Evolutionary conservation across 2,113 vertebrate species (phyloP).

Genomic region (Sinocyclocheilus maitianheensis): DNA sequence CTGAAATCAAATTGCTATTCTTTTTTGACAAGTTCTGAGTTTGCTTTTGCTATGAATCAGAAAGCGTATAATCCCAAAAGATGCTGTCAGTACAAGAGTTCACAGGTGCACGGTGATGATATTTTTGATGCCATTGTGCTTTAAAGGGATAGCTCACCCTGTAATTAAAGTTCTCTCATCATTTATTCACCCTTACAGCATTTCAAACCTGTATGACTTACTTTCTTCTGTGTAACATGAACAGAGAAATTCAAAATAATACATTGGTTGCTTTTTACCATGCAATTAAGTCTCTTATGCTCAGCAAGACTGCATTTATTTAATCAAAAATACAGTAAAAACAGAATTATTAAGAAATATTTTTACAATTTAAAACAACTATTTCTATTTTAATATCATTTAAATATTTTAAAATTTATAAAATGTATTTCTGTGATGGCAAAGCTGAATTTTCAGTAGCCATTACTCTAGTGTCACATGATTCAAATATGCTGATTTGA

Average conservation of each 20-base stretch:
- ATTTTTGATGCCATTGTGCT: neutral
- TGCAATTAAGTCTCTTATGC: too few relatives aligned
- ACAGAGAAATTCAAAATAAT: neutral
- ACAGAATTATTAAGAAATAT: too few relatives aligned
- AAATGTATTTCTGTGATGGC: too few relatives aligned
- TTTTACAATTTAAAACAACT: too few relatives aligned
- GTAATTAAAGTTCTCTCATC: neutral
- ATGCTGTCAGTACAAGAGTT: conserved; percentile 8
- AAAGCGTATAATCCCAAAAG: conserved; percentile 5
- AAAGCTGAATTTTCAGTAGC: too few relatives aligned
- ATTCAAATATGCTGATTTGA: too few relatives aligned
- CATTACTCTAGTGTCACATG: too few relatives aligned
- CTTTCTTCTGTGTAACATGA: neutral
- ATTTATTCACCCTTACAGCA: neutral
- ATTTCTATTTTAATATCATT: too few relatives aligned
- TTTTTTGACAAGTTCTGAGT: conserved; percentile 53
- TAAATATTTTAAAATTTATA: too few relatives aligned
- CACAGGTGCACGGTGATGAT: neutral
- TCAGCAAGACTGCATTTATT: too few relatives aligned
- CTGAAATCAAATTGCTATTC: conserved; percentile 25
- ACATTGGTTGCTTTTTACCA: too few relatives aligned
- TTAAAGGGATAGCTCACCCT: neutral
- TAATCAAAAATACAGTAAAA: too few relatives aligned
- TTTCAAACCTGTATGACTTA: neutral
- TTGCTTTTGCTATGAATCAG: conserved; percentile 6